Evolutionary conservation across 1,140 invertebrate genomes (phyloP), one percentile per base, ranked within the genome.

Genomic region (Euborellia annulipes): DNA sequence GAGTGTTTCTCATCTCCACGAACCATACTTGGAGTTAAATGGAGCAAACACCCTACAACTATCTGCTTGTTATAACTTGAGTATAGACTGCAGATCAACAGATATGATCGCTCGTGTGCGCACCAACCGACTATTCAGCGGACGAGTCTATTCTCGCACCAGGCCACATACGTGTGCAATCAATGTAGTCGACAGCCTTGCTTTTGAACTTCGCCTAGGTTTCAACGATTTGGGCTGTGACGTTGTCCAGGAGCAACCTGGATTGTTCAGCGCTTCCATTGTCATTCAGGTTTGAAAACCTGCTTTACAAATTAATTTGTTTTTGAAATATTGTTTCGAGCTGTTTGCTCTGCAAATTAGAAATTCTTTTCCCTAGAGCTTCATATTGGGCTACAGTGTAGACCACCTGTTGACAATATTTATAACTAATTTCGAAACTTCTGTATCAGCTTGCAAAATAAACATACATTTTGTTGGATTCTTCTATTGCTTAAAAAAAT

Each of bases 121-220:
- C 45, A 70, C 70, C 7, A 69, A 66, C 47, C 67, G 66, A 47
- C 55, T 71, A 34, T 73, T 73, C 58, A 65, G 65, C 49, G 70
- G 70, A 6, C 70, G 70, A 49, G 59, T 72, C 20, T 72, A 72
- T 54, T 63, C 67, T 36, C 68, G 70, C 49, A 57, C 56, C 3
- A 60, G 63, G 17, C 69, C 69, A 16, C 67, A 65, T 44, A 65
- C 65, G 1, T 72, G 69, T 49, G 65, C 69, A 4, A 55, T 59
- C 3, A 68, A 72, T 51, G 62, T 69, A 9, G 51, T 52, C 17
- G 58, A 61, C 41, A 51, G 50, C 20, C 54, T 68, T 17, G 61
- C 61, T 14, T 69, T 69, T 43, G 60, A 65, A 11, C 55, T 69
- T 2, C 46, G 21, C 4, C 57, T 69, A 55, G 56, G 59, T 21